Conservation (phyloP, 2,797 vertebrate genomes). For the Pseudochaenichthys georgianus region DNA sequence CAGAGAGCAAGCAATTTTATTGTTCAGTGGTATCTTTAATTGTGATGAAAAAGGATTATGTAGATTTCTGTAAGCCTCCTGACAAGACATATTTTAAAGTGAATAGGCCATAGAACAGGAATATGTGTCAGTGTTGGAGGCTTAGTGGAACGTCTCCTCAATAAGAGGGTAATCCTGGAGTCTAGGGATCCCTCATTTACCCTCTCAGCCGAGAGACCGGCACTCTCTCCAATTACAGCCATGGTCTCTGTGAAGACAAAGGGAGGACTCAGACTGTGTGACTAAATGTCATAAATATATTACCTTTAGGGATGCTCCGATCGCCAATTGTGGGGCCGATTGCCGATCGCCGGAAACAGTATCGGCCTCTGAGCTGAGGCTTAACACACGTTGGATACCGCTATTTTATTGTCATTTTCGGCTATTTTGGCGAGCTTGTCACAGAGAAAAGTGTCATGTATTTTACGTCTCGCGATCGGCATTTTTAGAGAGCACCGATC, state of each 20-base stretch:
- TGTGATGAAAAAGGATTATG: constrained; percentile 90
- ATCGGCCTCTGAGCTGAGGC: too few relatives aligned
- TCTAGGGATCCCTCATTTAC: constrained; percentile 87
- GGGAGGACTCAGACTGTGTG: constrained; percentile 74
- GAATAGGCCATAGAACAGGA: constrained; percentile 87
- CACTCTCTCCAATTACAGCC: constrained; percentile 81
- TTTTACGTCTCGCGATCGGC: too few relatives aligned
- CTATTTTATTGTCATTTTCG: too few relatives aligned
- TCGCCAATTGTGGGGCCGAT: too few relatives aligned
- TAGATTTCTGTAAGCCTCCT: constrained; percentile 88
- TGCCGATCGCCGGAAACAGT: too few relatives aligned
- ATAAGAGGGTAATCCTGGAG: constrained; percentile 89
- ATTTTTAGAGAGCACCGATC: too few relatives aligned
- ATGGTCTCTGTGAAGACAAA: constrained; percentile 80
- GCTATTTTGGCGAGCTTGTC: too few relatives aligned
- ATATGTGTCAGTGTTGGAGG: constrained; percentile 86
- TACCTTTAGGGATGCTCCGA: constrained; percentile 34
- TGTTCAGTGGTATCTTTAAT: constrained; percentile 91
- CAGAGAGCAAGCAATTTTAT: constrained; percentile 89
- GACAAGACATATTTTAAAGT: constrained; percentile 89
- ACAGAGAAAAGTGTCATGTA: too few relatives aligned
- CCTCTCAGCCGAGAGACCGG: constrained; percentile 81
- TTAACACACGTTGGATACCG: too few relatives aligned
- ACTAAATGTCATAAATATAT: constrained; percentile 79
- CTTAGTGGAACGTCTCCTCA: constrained; percentile 86